phyloP scores from a whole-genome alignment of 2,797 vertebrate genomes.

The Eidolon dupreanum region DNA sequence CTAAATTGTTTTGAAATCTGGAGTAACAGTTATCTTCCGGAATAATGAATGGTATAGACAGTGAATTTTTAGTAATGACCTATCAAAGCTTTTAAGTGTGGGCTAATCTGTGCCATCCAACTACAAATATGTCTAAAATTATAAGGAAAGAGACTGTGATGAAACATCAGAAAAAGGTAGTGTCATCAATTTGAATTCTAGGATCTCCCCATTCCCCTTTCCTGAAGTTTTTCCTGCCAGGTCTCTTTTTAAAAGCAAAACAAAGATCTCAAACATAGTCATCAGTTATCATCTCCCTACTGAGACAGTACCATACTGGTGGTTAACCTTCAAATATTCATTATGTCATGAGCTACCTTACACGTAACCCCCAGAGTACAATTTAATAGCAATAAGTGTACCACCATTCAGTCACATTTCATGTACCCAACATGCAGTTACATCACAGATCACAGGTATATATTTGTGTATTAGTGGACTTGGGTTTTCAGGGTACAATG shows the following conservation, averaged over 20 bases:
- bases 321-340: conserved; percentile 31
- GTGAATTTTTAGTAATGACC: background rate
- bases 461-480: background rate
- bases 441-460: background rate
- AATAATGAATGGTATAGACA: background rate
- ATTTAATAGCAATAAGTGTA: background rate
- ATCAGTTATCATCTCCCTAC: background rate
- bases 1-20: background rate
- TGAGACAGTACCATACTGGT: background rate
- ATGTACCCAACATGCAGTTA: background rate
- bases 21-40: background rate
- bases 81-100: background rate
- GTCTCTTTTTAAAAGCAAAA: background rate
- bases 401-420: background rate
- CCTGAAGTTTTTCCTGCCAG: background rate
- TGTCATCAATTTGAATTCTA: background rate
- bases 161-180: background rate
- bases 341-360: background rate
- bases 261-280: background rate
- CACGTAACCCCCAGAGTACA: background rate
- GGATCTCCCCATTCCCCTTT: background rate
- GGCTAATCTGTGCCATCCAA: background rate
- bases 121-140: background rate
- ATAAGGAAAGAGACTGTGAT: background rate
- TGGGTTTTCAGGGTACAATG: background rate